These are phyloP conservation scores for Serinus canaria DNA, from an alignment of 2,113 vertebrate genomes.

Conservation along the genomic window DNA sequence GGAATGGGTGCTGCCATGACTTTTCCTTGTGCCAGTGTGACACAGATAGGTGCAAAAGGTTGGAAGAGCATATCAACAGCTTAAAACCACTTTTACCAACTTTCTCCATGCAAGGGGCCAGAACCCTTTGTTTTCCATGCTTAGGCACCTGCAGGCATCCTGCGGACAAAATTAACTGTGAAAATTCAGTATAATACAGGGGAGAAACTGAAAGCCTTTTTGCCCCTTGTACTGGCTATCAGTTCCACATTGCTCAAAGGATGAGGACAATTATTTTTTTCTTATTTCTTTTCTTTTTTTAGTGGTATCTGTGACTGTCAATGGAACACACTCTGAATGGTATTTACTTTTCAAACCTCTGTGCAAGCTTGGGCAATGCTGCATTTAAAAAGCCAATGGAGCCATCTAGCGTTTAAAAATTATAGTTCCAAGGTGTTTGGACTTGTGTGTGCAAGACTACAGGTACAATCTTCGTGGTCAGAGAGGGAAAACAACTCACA, in stretches of 20 bases:
- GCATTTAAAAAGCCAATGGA: neutral
- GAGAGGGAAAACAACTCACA: neutral
- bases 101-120: neutral
- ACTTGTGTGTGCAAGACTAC: neutral
- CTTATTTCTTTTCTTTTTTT: accelerated
- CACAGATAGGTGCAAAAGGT: neutral
- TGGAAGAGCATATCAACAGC: neutral
- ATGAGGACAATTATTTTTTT: neutral
- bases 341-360: neutral
- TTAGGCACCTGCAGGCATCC: neutral
- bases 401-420: conserved; percentile 40
- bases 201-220: neutral
- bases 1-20: neutral
- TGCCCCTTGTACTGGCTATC: neutral
- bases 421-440: neutral
- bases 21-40: neutral
- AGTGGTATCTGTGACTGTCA: neutral
- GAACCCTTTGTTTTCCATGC: neutral
- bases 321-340: neutral
- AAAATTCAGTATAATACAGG: neutral
- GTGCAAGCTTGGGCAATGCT: neutral
- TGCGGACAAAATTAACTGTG: neutral
- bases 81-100: neutral
- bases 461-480: neutral
- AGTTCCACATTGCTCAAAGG: neutral